These are phyloP conservation scores for Platorchestia sp. DNA, from an alignment of 1,140 invertebrate species.

Conservation along the genomic window DNA sequence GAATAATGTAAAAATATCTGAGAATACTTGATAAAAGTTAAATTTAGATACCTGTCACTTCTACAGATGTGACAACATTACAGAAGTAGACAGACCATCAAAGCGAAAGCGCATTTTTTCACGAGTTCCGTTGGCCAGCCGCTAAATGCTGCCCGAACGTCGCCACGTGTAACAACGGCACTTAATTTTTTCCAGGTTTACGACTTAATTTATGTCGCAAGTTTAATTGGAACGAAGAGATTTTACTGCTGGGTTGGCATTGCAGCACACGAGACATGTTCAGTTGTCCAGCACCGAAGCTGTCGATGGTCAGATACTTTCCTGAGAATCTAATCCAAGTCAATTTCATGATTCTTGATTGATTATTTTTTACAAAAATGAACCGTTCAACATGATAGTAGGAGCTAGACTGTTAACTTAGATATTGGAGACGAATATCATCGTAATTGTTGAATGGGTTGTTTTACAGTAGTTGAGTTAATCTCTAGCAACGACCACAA, in stretches of 20 bases:
- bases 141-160: neutral
- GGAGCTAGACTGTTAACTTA: neutral
- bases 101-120: no score
- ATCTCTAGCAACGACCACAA: no score
- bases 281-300: neutral
- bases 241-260: neutral
- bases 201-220: conserved; percentile 27
- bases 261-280: neutral
- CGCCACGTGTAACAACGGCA: neutral
- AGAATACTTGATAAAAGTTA: neutral
- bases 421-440: no score
- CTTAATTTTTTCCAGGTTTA: neutral
- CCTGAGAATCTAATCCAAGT: neutral
- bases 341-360: neutral
- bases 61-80: neutral
- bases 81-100: neutral
- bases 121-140: no score
- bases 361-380: neutral
- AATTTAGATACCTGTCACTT: no score
- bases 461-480: no score
- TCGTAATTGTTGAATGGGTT: no score
- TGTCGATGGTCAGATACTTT: neutral
- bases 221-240: conserved; percentile 25
- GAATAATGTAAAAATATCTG: neutral
- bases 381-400: neutral